phyloP scores from a whole-genome alignment of 2,113 vertebrate genomes.

The Chinchilla lanigera region DNA sequence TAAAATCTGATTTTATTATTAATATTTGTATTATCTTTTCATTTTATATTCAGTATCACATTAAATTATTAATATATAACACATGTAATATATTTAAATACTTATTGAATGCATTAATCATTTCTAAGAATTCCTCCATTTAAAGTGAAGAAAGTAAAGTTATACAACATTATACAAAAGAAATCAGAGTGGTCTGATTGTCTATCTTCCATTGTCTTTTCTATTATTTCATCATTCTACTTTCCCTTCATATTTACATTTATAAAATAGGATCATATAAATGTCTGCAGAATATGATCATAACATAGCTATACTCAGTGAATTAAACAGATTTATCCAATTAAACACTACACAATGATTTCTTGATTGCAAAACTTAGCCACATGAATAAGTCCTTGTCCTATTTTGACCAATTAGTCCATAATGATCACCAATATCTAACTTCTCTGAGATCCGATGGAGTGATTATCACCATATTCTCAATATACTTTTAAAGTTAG shows the following conservation, averaged over 20 bases:
- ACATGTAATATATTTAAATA: neutral
- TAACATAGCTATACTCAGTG: neutral
- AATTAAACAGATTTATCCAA: neutral
- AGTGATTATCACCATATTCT: neutral
- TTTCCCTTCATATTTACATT: constrained; percentile 3
- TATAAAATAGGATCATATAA: neutral
- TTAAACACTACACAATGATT: neutral
- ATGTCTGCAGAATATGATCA: neutral
- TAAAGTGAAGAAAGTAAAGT: neutral
- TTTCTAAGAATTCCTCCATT: constrained; percentile 13
- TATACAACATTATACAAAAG: neutral
- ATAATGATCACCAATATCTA: neutral
- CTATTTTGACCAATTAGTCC: neutral
- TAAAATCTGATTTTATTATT: neutral
- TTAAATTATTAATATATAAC: constrained; percentile 24
- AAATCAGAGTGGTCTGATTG: neutral
- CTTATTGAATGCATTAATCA: neutral
- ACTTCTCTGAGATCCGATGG: neutral
- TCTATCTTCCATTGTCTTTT: neutral
- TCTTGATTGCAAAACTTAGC: neutral
- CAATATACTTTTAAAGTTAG: neutral
- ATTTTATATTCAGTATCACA: neutral
- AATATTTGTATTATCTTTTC: neutral
- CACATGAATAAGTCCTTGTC: neutral
- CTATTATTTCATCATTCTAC: neutral